Conservation (phyloP, 1,140 invertebrate species). For the Sinella curviseta region DNA sequence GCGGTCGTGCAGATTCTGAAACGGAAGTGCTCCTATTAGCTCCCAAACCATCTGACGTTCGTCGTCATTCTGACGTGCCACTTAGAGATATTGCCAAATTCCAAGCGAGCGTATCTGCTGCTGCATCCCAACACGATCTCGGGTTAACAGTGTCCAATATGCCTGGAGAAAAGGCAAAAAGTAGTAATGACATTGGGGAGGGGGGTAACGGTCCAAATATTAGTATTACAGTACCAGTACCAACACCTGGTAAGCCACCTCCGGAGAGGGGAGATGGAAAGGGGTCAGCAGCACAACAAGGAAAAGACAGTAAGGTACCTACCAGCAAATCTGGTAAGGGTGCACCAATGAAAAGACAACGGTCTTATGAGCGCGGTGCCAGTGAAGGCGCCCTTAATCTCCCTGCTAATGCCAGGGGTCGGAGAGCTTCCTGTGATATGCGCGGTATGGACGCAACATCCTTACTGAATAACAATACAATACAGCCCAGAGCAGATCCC, state of each 20-base stretch:
- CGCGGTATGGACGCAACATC: constrained; percentile 39
- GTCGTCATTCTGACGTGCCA: constrained; percentile 49
- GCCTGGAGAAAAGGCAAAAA: constrained; percentile 31
- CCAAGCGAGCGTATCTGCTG: constrained; percentile 39
- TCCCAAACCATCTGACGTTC: constrained; percentile 48
- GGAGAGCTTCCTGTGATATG: constrained; percentile 48
- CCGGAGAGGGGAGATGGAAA: no score
- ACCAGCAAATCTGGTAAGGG: neutral
- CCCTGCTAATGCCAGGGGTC: constrained; percentile 43
- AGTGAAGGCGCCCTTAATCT: constrained; percentile 48
- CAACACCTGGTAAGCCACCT: neutral
- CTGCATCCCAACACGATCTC: constrained; percentile 44
- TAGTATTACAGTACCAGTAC: neutral
- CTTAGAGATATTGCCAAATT: constrained; percentile 49
- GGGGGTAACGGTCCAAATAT: neutral
- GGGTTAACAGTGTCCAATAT: constrained; percentile 23
- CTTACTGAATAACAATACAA: constrained; percentile 40
- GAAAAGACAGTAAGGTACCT: constrained; percentile 7
- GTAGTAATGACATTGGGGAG: constrained; percentile 29
- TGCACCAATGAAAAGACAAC: constrained; percentile 45
- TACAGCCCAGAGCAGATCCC: neutral
- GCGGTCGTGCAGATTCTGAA: constrained; percentile 25
- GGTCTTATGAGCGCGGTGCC: constrained; percentile 46
- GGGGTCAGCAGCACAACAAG: neutral
- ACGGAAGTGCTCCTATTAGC: constrained; percentile 48